phyloP scores from a whole-genome alignment of 2,113 vertebrate species.

The Empidonax traillii region DNA sequence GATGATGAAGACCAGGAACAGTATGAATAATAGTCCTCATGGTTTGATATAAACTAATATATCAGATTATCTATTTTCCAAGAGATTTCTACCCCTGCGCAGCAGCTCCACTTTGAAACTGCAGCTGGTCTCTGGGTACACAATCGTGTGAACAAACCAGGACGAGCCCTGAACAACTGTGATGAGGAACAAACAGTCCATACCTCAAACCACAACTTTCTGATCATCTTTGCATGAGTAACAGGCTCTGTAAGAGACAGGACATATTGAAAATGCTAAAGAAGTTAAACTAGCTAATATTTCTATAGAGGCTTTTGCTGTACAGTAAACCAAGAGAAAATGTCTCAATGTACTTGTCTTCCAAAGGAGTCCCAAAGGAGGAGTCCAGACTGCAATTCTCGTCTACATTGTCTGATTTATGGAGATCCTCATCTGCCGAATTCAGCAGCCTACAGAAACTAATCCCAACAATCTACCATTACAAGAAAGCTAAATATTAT shows the following conservation, averaged over 20 bases:
- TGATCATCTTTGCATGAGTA: neutral
- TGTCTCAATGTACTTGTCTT: neutral
- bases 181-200: neutral
- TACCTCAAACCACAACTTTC: neutral
- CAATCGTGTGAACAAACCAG: accelerated
- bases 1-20: neutral
- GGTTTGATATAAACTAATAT: neutral
- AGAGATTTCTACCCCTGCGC: neutral
- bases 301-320: neutral
- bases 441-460: conserved; percentile 9
- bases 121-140: neutral
- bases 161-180: neutral
- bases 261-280: neutral
- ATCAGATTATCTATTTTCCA: neutral
- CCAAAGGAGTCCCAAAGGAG: neutral
- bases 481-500: neutral
- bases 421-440: neutral
- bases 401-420: neutral
- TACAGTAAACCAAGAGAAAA: neutral
- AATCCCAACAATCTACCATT: neutral
- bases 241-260: neutral
- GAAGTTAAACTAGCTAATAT: neutral
- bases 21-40: neutral
- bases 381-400: neutral
- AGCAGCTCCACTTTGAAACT: neutral